Evolutionary conservation across 1,140 invertebrate species (phyloP), one percentile per base, ranked within the genome.

Genomic region (Drosophila kepulauana): DNA sequence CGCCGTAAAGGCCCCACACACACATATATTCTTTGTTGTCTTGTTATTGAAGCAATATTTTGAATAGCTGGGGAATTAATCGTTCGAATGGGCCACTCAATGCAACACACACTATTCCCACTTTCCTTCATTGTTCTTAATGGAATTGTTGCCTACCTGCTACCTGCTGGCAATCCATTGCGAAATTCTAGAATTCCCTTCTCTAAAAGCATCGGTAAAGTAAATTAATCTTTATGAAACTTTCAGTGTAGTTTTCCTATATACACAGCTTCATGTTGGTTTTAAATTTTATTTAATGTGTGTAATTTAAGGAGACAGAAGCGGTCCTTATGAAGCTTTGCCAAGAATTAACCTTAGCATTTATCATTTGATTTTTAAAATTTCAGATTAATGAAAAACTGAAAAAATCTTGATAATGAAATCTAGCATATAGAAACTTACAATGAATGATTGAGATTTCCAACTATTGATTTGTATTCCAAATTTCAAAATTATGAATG

Each of bases 31-130:
- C 10, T 8, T n/a, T 8, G 11, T n/a, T 25, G 11, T 5, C 57
- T 25, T 43, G 15, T 57, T 67, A 41, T 58, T 66, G 52, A 48
- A 43, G 52, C 52, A 72, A 67, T 67, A 67, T 73, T 56, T 73
- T 25, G 45, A 73, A 51, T 67, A 33, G 70, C 51, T 43, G 7
- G 3, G 45, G 35, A 33, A 52, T 49, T 66, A 67, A 73, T 65
- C 61, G 51, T 48, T 35, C 35, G 41, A 35, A 54, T 54, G 51
- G 51, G 51, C 51, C 51, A 54, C 51, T 54, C 51, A 65, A 52
- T 54, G 33, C 33, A 49, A 33, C 30, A 35, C 5, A 33, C 30
- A 35, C 5, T 54, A 10, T 54, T 33, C 15, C n/a, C 51, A 33
- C 51, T 33, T 8, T 15, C 28, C n/a, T 13, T 10, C n/a, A 33